Conservation (phyloP, 2,113 vertebrate species). For the Sylvilagus bachmani region DNA sequence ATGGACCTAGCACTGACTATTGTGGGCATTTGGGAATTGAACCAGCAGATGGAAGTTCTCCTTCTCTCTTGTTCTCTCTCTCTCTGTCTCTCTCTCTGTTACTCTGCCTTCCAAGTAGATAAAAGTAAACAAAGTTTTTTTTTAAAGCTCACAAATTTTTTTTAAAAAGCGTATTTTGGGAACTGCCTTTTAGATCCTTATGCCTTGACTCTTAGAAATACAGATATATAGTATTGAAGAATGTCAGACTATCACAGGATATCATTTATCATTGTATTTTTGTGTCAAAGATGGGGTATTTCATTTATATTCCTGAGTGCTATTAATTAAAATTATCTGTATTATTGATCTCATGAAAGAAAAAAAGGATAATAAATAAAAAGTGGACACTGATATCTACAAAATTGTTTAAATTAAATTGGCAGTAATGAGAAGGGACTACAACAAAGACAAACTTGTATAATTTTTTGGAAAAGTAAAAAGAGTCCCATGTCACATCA, state of each 20-base stretch:
- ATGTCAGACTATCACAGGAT: background rate
- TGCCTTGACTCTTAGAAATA: background rate
- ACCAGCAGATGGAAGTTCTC: no score
- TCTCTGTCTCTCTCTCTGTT: no score
- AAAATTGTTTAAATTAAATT: conserved; percentile 34
- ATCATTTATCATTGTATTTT: background rate
- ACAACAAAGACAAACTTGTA: background rate
- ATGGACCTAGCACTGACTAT: no score
- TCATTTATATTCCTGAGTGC: background rate
- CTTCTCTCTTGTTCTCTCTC: no score
- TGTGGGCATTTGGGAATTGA: no score
- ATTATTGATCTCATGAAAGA: background rate
- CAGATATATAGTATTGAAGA: background rate
- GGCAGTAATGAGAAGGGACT: background rate
- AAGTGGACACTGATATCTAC: background rate
- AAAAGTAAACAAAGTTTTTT: no score
- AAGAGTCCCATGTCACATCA: background rate
- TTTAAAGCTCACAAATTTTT: no score
- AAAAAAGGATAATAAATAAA: background rate
- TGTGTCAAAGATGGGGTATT: background rate
- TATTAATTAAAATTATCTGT: background rate
- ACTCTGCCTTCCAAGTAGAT: no score
- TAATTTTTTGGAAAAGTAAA: background rate
- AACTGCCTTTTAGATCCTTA: background rate
- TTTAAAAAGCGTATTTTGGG: background rate